Conservation (phyloP, 2,797 vertebrate genomes). For the Rousettus madagascariensis region DNA sequence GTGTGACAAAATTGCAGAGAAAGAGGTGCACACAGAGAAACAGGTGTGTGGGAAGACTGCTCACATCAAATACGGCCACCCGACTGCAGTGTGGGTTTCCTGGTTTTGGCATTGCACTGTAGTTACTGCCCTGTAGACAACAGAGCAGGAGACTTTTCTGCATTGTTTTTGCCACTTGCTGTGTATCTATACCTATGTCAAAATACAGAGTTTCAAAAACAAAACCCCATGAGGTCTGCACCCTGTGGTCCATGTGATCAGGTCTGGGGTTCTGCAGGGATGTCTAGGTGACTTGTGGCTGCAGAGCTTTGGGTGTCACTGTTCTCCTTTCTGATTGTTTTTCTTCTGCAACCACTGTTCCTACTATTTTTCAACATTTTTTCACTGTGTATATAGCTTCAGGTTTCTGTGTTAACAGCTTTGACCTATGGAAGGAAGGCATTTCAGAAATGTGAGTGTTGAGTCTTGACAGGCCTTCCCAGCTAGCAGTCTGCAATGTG, state of each 20-base stretch:
- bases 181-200: neutral
- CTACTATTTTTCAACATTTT: neutral
- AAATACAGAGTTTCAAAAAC: neutral
- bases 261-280: neutral
- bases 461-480: neutral
- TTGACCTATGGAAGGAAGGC: neutral
- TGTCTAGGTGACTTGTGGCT: neutral
- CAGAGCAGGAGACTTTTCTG: neutral
- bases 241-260: neutral
- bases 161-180: neutral
- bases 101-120: neutral
- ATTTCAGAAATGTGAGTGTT: neutral
- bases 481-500: neutral
- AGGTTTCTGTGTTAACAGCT: neutral
- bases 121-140: neutral
- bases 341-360: neutral
- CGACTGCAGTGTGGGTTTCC: neutral
- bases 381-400: neutral
- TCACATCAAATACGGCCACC: neutral
- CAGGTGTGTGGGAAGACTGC: neutral
- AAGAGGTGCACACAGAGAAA: neutral
- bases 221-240: neutral
- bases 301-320: neutral
- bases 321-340: neutral
- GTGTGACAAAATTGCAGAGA: neutral